Percentiles rank a stretch among this genome's conserved stretches.
Conservation (phyloP, 2,113 vertebrate genomes). For the Parus major region DNA sequence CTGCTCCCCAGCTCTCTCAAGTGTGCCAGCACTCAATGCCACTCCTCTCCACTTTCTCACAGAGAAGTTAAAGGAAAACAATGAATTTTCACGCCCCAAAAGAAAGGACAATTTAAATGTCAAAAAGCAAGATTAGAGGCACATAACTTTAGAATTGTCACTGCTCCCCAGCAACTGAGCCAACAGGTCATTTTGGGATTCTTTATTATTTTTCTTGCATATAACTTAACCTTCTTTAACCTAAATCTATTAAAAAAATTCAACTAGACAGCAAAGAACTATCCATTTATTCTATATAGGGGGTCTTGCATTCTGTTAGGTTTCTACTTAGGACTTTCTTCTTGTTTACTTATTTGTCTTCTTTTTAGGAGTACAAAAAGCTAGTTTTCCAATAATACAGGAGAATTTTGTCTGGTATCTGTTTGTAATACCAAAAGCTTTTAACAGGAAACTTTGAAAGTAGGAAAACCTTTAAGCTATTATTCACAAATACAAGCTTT, state of each 20-base stretch:
- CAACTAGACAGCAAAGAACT: neutral
- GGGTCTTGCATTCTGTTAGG: neutral
- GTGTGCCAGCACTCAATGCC: rapidly evolving
- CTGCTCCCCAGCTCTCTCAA: neutral
- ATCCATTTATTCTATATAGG: neutral
- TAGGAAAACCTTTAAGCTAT: neutral
- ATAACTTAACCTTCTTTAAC: neutral
- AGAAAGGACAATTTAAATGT: neutral
- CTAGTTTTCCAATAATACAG: neutral
- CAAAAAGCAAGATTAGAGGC: neutral
- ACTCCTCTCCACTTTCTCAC: neutral
- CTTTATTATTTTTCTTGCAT: neutral
- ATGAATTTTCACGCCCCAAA: neutral
- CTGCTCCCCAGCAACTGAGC: neutral
- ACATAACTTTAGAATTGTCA: neutral
- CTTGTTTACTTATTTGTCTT: neutral
- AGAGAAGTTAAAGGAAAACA: neutral
- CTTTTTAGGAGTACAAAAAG: neutral
- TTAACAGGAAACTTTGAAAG: neutral
- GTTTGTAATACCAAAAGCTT: neutral
- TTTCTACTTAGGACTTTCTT: neutral
- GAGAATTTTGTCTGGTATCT: neutral
- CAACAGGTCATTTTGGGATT: neutral
- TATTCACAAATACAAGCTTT: neutral
- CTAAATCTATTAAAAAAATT: neutral